These are phyloP conservation scores for Mamestra brassicae DNA, from an alignment of 2,888 invertebrate genomes.

Conservation along the genomic window DNA sequence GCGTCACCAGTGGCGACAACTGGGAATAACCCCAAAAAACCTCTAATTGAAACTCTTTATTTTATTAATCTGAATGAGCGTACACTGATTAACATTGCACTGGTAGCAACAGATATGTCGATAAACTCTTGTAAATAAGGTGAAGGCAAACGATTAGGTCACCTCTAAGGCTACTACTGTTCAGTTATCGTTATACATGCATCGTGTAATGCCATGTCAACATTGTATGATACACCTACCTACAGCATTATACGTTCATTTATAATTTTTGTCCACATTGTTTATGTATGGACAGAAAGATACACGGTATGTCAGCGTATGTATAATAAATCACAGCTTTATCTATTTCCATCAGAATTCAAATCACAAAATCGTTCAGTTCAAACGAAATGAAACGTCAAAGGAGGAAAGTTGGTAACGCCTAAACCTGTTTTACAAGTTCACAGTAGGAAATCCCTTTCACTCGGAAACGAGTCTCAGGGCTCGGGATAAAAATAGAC, in stretches of 20 bases:
- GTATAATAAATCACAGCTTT: conserved; percentile 7
- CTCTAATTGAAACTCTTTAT: background rate
- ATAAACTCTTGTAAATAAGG: conserved; percentile 75
- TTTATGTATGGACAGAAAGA: conserved; percentile 9
- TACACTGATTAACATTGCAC: conserved; percentile 28
- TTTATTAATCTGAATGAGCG: conserved; percentile 18
- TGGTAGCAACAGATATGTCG: conserved; percentile 53
- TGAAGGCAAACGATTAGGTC: conserved; percentile 80
- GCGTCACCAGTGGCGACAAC: too few relatives aligned
- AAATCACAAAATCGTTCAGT: conserved; percentile 25
- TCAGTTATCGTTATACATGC: conserved; percentile 54
- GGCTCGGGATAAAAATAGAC: conserved; percentile 81
- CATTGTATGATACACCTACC: background rate
- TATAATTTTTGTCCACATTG: conserved; percentile 15
- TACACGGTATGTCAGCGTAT: background rate
- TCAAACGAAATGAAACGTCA: conserved; percentile 65
- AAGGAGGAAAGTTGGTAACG: conserved; percentile 76
- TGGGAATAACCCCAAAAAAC: background rate
- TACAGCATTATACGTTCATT: background rate
- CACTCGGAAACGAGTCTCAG: conserved; percentile 80
- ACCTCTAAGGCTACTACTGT: conserved; percentile 69
- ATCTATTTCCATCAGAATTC: conserved; percentile 26
- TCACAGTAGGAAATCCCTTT: conserved; percentile 85
- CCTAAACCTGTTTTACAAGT: conserved; percentile 78
- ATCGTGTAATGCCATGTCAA: conserved; percentile 66